Evolutionary conservation across 2,888 invertebrate species (phyloP).

Genomic region (Polydesmus complanatus): DNA sequence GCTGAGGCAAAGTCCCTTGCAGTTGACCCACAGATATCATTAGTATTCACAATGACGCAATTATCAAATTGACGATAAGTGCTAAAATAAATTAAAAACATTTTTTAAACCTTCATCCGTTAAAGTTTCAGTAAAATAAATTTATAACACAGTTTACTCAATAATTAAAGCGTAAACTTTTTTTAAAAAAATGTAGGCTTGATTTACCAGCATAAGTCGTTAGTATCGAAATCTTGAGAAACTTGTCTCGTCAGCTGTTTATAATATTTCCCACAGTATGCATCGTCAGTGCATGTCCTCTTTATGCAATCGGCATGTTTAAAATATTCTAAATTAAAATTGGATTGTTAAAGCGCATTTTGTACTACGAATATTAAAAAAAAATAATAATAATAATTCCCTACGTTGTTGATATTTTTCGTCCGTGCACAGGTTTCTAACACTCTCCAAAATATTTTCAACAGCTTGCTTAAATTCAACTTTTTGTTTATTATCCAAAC

Average conservation of each 20-base stretch:
- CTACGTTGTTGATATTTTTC: slow-evolving; percentile 10
- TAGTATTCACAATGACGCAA: slow-evolving; percentile 12
- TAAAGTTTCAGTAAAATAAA: too few relatives aligned
- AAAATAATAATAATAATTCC: background rate
- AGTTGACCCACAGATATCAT: slow-evolving; percentile 14
- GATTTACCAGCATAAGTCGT: slow-evolving; percentile 14
- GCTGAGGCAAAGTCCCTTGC: slow-evolving; percentile 13
- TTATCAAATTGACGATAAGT: slow-evolving; percentile 12
- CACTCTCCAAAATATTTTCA: slow-evolving; percentile 11
- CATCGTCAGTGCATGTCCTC: slow-evolving; percentile 14
- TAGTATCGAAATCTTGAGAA: slow-evolving; percentile 14
- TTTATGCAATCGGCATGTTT: slow-evolving; percentile 16
- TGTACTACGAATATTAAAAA: background rate
- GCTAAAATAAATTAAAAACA: background rate
- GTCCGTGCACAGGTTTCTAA: slow-evolving; percentile 11
- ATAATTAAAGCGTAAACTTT: too few relatives aligned
- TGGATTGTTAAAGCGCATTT: background rate
- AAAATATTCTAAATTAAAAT: slow-evolving; percentile 11
- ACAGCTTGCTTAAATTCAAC: slow-evolving; percentile 12
- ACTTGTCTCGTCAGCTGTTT: slow-evolving; percentile 13
- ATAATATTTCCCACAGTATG: slow-evolving; percentile 12
- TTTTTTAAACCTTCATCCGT: too few relatives aligned
- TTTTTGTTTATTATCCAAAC: slow-evolving; percentile 11
- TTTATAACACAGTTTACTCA: too few relatives aligned
- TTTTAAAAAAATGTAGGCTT: too few relatives aligned